Evolutionary conservation across 2,797 vertebrate genomes (phyloP), one percentile per base, ranked within the genome.

Genomic region (Ataeniobius toweri): DNA sequence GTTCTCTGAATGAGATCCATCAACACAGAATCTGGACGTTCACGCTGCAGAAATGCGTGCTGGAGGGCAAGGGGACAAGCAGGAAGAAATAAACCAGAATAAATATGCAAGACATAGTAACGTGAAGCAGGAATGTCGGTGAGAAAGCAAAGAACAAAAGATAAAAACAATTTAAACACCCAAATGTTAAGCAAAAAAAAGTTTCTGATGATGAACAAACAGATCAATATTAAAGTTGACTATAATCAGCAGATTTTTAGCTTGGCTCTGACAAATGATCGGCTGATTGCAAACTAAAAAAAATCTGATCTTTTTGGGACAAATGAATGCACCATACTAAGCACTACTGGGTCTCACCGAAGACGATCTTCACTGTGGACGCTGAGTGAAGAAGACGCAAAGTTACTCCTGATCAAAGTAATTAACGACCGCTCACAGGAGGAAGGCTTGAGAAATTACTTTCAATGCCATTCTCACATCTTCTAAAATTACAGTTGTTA

Each of bases 1-100:
- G 98, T 99, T 91, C 98, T 96, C 94, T 97, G 97, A 89, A 99
- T 99, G 73, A 99, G 96, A 93, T 99, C 98, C 95, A 98, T 97
- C 91, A 99, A 96, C 91, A 99, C 98, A 8, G 98, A 98, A 89
- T 98, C 98, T 0, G 98, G 98, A 74, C 98, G 96, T 83, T 98
- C 97, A 82, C 98, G 97, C 93, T 97, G 96, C 91, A 98, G 96
- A 93, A 99, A 99, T 76, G 98, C 98, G 90, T 99, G 98, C 98
- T 99, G 86, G 80, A 48, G 51, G 36, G 13, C 9, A 8, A 28
- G 12, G 9, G 10, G n/a, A 71, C 28, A 14, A 53, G 26, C 73
- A n/a, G 20, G 5, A 71, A 59, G 26, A 55, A 50, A 71, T 8
- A 31, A 56, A 26, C 9, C 6, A 50, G 36, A 2, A 13, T 20